Evolutionary conservation across 2,113 vertebrate genomes (phyloP).

Genomic region (Leptobrachium ailaonicum): DNA sequence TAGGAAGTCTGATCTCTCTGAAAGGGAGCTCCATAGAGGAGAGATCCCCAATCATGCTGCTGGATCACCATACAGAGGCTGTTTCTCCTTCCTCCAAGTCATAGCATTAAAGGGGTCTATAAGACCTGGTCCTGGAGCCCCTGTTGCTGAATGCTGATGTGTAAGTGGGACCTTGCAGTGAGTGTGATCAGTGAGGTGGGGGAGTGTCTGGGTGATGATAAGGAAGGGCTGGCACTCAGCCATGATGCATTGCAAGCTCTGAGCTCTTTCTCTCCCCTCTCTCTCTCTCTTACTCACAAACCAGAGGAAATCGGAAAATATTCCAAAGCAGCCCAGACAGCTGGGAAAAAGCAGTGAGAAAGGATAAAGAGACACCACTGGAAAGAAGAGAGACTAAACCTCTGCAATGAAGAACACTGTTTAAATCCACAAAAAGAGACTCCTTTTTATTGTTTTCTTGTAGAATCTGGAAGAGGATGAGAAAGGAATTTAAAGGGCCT

Average conservation of each 20-base stretch:
- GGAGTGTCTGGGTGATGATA: constrained; percentile 50
- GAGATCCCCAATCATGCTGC: no score
- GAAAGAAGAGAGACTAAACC: background rate
- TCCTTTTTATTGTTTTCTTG: background rate
- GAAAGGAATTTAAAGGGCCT: constrained; percentile 7
- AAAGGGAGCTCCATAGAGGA: no score
- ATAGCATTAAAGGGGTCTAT: no score
- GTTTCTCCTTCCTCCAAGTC: background rate
- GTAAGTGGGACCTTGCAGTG: constrained; percentile 12
- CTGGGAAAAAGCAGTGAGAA: constrained; percentile 12
- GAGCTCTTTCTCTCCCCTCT: constrained; percentile 19
- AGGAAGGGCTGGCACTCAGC: constrained; percentile 51
- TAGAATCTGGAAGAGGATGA: constrained; percentile 18
- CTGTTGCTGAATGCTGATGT: background rate
- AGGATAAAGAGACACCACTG: background rate
- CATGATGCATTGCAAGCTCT: constrained; percentile 54
- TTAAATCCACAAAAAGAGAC: background rate
- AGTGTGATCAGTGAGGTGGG: constrained; percentile 42
- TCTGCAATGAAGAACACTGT: background rate
- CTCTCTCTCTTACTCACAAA: constrained; percentile 40
- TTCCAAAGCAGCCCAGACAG: constrained; percentile 21
- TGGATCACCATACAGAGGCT: no score
- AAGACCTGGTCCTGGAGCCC: background rate
- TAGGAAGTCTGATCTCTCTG: no score
- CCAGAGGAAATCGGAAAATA: constrained; percentile 35